Percentiles rank a stretch among this genome's conserved stretches.
phyloP scores from a whole-genome alignment of 2,888 invertebrate genomes.

The Schizaphis graminum region DNA sequence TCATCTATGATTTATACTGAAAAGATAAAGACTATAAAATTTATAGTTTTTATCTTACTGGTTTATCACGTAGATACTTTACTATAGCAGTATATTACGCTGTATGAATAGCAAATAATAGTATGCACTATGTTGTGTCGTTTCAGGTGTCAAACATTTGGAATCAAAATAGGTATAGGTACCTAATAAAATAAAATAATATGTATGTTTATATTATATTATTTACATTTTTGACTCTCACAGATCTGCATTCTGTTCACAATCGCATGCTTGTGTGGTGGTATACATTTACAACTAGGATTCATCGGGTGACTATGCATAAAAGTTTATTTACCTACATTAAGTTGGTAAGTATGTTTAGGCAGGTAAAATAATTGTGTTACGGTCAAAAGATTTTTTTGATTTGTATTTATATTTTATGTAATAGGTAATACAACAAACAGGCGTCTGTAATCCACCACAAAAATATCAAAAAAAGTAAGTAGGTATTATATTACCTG shows the following conservation, averaged over 20 bases:
- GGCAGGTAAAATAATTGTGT: not conserved
- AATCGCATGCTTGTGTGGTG: not conserved
- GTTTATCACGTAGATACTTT: not conserved
- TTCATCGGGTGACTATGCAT: not conserved
- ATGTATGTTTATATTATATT: not conserved
- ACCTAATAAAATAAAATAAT: not conserved
- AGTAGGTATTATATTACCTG: not conserved
- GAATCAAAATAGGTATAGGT: not conserved
- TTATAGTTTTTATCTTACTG: constrained; percentile 34
- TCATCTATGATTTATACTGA: not conserved
- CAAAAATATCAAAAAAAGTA: not conserved
- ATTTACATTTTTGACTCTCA: not conserved
- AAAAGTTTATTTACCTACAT: not conserved
- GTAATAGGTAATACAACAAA: not conserved
- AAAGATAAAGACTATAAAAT: not conserved
- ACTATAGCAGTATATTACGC: not conserved
- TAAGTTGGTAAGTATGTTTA: not conserved
- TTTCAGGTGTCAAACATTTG: not conserved
- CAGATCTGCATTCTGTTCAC: not conserved
- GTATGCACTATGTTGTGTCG: not conserved
- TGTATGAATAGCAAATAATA: constrained; percentile 22
- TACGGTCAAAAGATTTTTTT: not conserved
- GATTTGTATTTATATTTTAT: not conserved
- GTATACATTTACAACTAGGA: not conserved
- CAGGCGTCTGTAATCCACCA: not conserved